Conservation (phyloP, 2,888 invertebrate species). For the Tetheella fluctuosa region DNA sequence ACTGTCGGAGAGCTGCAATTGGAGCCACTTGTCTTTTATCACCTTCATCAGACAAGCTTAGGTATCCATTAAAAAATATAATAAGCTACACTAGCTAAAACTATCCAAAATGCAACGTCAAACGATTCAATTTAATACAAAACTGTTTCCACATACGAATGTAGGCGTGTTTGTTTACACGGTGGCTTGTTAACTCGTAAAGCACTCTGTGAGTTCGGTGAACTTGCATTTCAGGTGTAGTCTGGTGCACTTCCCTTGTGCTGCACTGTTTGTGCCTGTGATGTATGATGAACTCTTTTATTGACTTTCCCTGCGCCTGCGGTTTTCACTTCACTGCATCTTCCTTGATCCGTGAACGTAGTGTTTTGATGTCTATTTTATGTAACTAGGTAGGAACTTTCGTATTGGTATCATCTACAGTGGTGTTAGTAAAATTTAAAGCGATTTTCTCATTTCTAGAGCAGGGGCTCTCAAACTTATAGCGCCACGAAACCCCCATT, state of each 20-base stretch:
- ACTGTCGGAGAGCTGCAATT: too few species aligned
- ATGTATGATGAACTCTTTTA: neutral
- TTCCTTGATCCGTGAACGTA: neutral
- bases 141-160: neutral
- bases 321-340: neutral
- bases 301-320: neutral
- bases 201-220: neutral
- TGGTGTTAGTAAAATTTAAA: too few species aligned
- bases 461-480: too few species aligned
- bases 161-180: conserved; percentile 2
- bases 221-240: conserved; percentile 3
- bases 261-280: neutral
- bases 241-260: conserved; percentile 1
- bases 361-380: too few species aligned
- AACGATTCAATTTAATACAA: neutral
- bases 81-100: too few species aligned
- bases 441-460: too few species aligned
- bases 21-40: too few species aligned
- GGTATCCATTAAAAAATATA: too few species aligned
- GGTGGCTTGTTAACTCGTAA: conserved; percentile 1
- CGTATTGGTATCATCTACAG: too few species aligned
- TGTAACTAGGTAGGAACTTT: too few species aligned
- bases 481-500: too few species aligned
- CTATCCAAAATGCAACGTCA: neutral
- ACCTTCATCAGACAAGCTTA: too few species aligned